Base-by-base conservation (phyloP, 2,888 invertebrate species). In the Agelastica alni region DNA sequence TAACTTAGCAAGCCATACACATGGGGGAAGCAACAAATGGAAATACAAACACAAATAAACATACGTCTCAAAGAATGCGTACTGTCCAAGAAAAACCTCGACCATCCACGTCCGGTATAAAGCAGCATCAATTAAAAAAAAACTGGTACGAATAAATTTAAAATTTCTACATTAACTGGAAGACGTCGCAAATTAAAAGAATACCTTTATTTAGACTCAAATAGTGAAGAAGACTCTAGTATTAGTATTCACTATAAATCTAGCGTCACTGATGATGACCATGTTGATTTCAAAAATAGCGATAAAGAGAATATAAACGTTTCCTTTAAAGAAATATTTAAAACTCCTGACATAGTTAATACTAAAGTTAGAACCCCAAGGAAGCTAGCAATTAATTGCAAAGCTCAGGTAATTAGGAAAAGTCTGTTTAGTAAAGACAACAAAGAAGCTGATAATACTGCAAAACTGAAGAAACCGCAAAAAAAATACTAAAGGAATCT, bases 261-360 rank as follows among this genome's bases (percentile, higher is more conserved):
- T n/a, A n/a, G n/a, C n/a, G n/a, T n/a, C n/a, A n/a, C n/a, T n/a
- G n/a, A n/a, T n/a, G n/a, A n/a, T n/a, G n/a, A n/a, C n/a, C n/a
- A n/a, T n/a, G n/a, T n/a, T n/a, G n/a, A n/a, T n/a, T n/a, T n/a
- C n/a, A n/a, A n/a, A n/a, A n/a, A n/a, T n/a, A n/a, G n/a, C n/a
- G n/a, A n/a, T n/a, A n/a, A n/a, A n/a, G 28, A 28, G n/a, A 10
- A 39, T n/a, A 18, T 39, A 6, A 39, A 18, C 39, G 39, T 39
- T 39, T 18, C 18, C 17, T 20, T 18, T 20, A 39, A 14, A 39
- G 39, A 39, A 39, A 39, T 39, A 17, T 17, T 39, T 17, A 17
- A 39, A 17, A 18, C 6, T 39, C 39, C 39, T 17, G 39, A 39
- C 17, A 17, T 17, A 39, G 39, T 17, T 12, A 14, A 39, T 39